These are phyloP conservation scores for Xenopus tropicalis DNA, from an alignment of 2,113 vertebrate species.

Conservation along the genomic window UCB_Xtro_10.0 CM004451.2:15270001-15270500, in stretches of 20 bases:
- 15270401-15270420: slow-evolving; percentile 3
- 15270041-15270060: too few relatives aligned
- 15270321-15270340: slow-evolving; percentile 90
- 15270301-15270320: slow-evolving; percentile 95
- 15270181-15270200: slow-evolving; percentile 44
- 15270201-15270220: slow-evolving; percentile 61
- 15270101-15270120: too few relatives aligned
- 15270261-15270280: neutral
- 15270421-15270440: neutral
- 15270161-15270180: slow-evolving; percentile 16
- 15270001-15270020: too few relatives aligned
- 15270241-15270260: slow-evolving; percentile 17
- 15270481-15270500: slow-evolving; percentile 34
- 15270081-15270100: too few relatives aligned
- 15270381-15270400: slow-evolving; percentile 41
- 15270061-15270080: too few relatives aligned
- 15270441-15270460: slow-evolving; percentile 51
- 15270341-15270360: slow-evolving; percentile 97
- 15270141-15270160: neutral
- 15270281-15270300: slow-evolving; percentile 47
- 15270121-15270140: neutral
- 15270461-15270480: slow-evolving; percentile 60
- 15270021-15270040: too few relatives aligned
- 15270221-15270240: slow-evolving; percentile 56
- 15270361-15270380: slow-evolving; percentile 87